These are phyloP conservation scores for Pseudomyrmex gracilis DNA, from an alignment of 1,140 invertebrate species.

Conservation along the genomic window DNA sequence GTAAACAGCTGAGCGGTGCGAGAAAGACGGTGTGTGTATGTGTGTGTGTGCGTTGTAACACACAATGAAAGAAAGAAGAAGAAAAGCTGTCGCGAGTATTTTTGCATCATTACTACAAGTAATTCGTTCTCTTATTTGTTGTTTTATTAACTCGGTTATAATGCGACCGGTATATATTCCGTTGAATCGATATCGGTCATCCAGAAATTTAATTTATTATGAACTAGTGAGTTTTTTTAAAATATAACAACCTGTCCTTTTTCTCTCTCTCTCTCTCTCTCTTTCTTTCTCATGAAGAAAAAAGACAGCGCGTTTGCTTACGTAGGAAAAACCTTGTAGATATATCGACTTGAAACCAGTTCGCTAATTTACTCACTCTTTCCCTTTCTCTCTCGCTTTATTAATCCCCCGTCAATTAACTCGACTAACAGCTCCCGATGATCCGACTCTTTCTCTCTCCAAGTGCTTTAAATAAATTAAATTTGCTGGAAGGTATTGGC, in stretches of 20 bases:
- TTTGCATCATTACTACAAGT: neutral
- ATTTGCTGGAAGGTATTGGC: conserved; percentile 53
- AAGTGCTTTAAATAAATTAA: conserved; percentile 61
- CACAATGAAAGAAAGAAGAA: neutral
- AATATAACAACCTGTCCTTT: conserved; percentile 15
- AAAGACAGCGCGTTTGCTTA: conserved; percentile 38
- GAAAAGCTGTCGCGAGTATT: neutral
- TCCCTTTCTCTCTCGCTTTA: conserved; percentile 22
- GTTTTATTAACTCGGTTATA: conserved; percentile 45
- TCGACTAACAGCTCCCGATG: conserved; percentile 58
- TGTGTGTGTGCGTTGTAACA: neutral
- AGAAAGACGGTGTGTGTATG: no score
- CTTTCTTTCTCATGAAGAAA: neutral
- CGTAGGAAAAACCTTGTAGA: conserved; percentile 44
- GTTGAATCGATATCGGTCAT: conserved; percentile 22
- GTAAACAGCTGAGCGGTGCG: neutral
- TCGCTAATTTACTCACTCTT: conserved; percentile 45
- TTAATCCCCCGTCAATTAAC: conserved; percentile 57
- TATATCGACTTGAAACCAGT: conserved; percentile 55
- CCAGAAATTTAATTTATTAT: conserved; percentile 52
- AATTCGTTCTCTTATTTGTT: conserved; percentile 19
- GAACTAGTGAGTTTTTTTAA: conserved; percentile 6
- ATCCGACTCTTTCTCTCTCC: conserved; percentile 26
- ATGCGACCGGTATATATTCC: neutral
- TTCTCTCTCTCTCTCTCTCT: no score